Evolutionary conservation across 2,113 vertebrate genomes (phyloP).

Genomic region (Pan paniscus): DNA sequence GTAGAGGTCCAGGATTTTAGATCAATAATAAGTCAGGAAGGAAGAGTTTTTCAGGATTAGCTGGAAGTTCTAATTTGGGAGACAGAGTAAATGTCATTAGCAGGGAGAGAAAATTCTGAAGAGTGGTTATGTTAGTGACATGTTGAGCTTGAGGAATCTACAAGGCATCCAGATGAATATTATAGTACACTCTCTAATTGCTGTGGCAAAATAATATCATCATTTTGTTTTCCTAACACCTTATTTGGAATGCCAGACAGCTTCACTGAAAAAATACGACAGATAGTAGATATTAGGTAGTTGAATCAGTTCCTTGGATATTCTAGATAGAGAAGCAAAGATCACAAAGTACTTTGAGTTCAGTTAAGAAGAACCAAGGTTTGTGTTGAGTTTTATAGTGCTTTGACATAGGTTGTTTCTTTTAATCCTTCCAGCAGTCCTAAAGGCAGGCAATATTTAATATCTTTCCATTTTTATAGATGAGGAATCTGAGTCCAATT

Average conservation of each 20-base stretch:
- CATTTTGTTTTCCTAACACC: background rate
- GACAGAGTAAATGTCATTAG: background rate
- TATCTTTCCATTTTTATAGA: background rate
- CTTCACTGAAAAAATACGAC: background rate
- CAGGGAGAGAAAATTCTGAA: background rate
- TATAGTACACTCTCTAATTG: background rate
- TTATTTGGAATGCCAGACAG: background rate
- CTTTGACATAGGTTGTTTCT: background rate
- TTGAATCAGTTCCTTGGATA: background rate
- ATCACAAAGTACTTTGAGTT: background rate
- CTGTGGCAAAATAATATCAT: background rate
- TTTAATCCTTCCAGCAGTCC: background rate
- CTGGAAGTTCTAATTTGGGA: background rate
- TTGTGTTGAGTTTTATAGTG: background rate
- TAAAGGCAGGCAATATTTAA: background rate
- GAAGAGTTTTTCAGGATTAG: background rate
- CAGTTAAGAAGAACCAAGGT: background rate
- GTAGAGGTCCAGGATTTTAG: background rate
- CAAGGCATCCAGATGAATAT: background rate
- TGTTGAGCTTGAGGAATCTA: background rate
- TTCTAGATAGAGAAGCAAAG: background rate
- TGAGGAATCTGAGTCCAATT: background rate
- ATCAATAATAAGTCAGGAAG: background rate
- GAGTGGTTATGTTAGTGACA: background rate
- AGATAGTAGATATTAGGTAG: background rate